phyloP scores from a whole-genome alignment of 2,113 vertebrate species.

The Typhlomys cinereus region DNA sequence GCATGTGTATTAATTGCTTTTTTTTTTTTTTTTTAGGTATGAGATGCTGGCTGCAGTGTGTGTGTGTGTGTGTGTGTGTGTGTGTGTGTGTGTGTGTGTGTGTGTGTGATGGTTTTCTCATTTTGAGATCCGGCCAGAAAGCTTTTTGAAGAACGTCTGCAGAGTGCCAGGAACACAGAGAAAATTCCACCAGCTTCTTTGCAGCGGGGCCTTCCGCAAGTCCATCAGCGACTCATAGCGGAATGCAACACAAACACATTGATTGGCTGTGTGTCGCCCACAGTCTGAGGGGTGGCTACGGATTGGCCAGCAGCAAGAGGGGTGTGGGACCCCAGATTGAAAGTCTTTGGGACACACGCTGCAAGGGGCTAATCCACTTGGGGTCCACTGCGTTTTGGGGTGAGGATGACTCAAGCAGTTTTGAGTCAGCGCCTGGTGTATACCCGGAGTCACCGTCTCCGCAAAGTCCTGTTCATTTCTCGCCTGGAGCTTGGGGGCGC shows the following conservation, averaged over 20 bases:
- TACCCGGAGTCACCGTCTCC: not conserved
- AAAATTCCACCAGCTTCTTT: constrained; percentile 73
- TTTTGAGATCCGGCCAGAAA: constrained; percentile 68
- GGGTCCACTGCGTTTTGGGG: not conserved
- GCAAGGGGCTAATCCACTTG: not conserved
- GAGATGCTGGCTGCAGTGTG: not conserved
- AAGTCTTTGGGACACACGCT: too few species aligned
- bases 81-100: not conserved
- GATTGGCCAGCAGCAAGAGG: not conserved
- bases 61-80: not conserved
- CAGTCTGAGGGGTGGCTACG: not conserved
- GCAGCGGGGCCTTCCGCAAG: constrained; percentile 13
- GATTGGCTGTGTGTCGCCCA: constrained; percentile 21
- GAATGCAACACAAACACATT: constrained; percentile 5
- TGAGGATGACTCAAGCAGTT: not conserved
- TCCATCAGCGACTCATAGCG: not conserved
- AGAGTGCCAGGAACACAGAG: constrained; percentile 68
- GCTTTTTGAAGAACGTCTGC: constrained; percentile 66
- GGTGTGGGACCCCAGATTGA: too few species aligned
- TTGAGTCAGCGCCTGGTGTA: not conserved
- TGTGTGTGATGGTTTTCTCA: constrained; percentile 59
- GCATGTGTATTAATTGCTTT: constrained; percentile 60
- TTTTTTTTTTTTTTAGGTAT: not conserved
- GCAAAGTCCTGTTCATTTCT: not conserved
- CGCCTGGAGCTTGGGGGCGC: not conserved